Evolutionary conservation across 2,113 vertebrate species (phyloP).

Genomic region (Petrocephalus zakoni): DNA sequence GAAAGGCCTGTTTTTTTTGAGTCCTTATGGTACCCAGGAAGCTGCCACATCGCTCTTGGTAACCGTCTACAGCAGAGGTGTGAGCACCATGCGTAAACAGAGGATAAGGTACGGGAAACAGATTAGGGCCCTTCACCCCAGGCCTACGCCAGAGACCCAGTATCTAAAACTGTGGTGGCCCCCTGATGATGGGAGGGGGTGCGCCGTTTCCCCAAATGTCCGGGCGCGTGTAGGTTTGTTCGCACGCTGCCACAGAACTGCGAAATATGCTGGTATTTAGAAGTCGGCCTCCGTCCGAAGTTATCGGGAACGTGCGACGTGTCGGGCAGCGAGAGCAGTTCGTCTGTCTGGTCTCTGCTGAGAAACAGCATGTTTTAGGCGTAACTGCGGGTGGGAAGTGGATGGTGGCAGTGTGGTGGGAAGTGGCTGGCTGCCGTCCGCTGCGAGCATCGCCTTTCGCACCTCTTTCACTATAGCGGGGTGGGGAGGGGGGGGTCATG

Average conservation of each 20-base stretch:
- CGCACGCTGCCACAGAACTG: not conserved
- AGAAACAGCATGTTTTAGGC: not conserved
- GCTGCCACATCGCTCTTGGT: not conserved
- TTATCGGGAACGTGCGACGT: not conserved
- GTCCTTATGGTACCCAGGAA: not conserved
- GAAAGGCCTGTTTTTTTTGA: not conserved
- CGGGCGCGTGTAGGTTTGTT: not conserved
- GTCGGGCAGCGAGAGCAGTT: not conserved
- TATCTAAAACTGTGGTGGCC: not conserved
- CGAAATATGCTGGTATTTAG: not conserved
- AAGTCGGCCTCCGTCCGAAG: not conserved
- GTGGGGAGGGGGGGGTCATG: not conserved
- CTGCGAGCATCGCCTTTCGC: not conserved
- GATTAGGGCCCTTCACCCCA: not conserved
- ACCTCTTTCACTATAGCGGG: not conserved
- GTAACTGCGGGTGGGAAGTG: not conserved
- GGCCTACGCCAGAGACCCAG: not conserved
- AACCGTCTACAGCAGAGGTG: not conserved
- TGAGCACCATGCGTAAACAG: not conserved
- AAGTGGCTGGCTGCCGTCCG: not conserved
- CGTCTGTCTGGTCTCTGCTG: not conserved
- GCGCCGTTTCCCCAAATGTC: conserved; percentile 1
- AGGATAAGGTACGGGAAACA: not conserved
- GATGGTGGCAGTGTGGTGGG: not conserved
- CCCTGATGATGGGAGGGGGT: not conserved